Base-by-base conservation (phyloP, 2,797 vertebrate genomes). In the Brachymystax lenok region DNA sequence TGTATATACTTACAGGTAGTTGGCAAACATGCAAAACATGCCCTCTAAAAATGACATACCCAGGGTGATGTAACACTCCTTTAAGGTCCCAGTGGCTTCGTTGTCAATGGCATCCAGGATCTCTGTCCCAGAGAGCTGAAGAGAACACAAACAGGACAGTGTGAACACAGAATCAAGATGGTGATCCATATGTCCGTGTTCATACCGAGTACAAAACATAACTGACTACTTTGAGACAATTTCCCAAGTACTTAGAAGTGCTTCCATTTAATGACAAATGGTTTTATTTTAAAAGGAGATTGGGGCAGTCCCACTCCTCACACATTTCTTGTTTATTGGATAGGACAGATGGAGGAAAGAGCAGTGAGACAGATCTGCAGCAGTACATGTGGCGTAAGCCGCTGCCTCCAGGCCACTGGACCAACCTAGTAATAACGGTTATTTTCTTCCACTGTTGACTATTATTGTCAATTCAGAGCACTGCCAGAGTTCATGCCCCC, bases 41-140 rank as follows among this genome's bases (percentile, higher is more conserved):
- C 3, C 50, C n/a, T 21, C 7, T 61, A 21, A 24, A 61, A 2
- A 61, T 21, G 1, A 35, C 75, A 46, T 74, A 95, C 94, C 93
- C 71, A 95, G 88, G 74, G 94, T 93, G 19, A 92, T 77, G 83
- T 94, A 95, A 77, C 95, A 95, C 63, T 94, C 93, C 87, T 94
- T 94, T 1, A 95, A 88, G 4, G 93, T 95, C 50, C 95, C 95
- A 27, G 92, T 80, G 14, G 94, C 93, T 84, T 95, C 95, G 4
- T 78, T 81, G 74, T 92, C 87, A 35, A 95, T 93, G 67, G 94
- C 87, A 77, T 95, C 95, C 80, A 95, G 81, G 83, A 95, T 95
- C 68, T 95, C 94, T 1, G 90, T 92, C 71, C 92, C 94, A 56
- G 93, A 94, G 63, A 95, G 91, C 95, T 95, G 54, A 2, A 81